phyloP scores from a whole-genome alignment of 1,140 invertebrate genomes.

The Muscidifurax raptorellus region DNA sequence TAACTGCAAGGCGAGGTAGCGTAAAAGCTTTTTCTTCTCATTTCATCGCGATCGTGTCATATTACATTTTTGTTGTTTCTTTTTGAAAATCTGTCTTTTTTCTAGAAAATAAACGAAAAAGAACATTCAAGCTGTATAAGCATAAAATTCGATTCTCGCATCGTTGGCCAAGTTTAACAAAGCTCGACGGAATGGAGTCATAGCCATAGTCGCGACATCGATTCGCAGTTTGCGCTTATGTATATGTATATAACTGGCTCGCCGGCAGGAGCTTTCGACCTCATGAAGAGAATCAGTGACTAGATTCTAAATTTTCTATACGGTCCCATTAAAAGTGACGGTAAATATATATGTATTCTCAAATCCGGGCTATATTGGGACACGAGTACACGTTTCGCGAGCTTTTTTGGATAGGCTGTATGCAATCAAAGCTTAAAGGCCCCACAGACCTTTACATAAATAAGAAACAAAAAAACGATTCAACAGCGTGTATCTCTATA shows the following conservation, averaged over 20 bases:
- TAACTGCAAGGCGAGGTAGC: background rate
- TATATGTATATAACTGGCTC: background rate
- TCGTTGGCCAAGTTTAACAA: background rate
- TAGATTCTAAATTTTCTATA: conserved; percentile 18
- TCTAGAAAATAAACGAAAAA: background rate
- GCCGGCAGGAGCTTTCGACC: background rate
- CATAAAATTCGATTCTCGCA: background rate
- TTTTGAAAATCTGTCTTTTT: background rate
- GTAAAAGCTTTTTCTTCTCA: background rate
- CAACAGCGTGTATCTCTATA: too few species aligned
- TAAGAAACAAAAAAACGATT: too few species aligned
- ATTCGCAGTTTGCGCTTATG: conserved; percentile 1
- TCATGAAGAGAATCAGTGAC: background rate
- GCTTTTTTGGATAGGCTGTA: too few species aligned
- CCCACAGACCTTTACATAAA: too few species aligned
- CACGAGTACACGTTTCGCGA: too few species aligned
- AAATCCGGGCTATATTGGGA: background rate
- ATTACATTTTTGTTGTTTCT: background rate
- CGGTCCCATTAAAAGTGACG: conserved; percentile 29
- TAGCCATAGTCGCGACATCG: background rate
- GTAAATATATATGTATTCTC: background rate
- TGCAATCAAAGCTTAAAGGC: too few species aligned
- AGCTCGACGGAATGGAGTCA: background rate
- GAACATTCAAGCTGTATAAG: background rate
- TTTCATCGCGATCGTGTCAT: too few species aligned